These are phyloP conservation scores for Furcula furcula DNA, from an alignment of 2,888 invertebrate genomes.

Conservation along the genomic window DNA sequence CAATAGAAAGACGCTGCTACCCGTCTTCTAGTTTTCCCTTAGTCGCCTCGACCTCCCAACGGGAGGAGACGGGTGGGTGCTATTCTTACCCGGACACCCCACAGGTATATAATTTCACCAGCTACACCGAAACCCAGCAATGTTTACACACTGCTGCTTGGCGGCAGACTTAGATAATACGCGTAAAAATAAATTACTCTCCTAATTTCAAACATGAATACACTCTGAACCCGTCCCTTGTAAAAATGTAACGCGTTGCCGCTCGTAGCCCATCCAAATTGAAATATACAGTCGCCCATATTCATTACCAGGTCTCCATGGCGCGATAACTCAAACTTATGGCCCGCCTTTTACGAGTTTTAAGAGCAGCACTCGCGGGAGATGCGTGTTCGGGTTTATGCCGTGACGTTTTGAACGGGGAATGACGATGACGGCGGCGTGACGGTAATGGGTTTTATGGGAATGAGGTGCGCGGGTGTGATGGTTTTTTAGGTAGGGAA, in stretches of 20 bases:
- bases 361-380: constrained; percentile 1
- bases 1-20: no score
- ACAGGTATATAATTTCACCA: no score
- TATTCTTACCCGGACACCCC: no score
- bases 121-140: no score
- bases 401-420: not conserved
- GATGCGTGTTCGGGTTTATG: constrained; percentile 2
- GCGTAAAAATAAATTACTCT: constrained; percentile 1
- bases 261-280: constrained; percentile 2
- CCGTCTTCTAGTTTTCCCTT: no score
- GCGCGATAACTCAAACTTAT: constrained; percentile 64
- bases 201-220: not conserved
- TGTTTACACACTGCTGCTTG: no score
- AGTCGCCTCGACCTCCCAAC: no score
- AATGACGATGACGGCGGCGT: not conserved
- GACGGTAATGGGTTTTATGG: not conserved
- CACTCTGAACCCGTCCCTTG: not conserved
- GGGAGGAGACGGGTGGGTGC: no score
- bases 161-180: no score
- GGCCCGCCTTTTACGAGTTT: constrained; percentile 53
- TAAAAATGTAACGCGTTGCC: constrained; percentile 1
- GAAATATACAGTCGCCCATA: constrained; percentile 4
- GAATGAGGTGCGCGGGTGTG: not conserved
- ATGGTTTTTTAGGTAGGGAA: not conserved
- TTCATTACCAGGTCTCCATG: constrained; percentile 4